Evolutionary conservation across 2,113 vertebrate genomes (phyloP).

Genomic region (Pitta sordida): DNA sequence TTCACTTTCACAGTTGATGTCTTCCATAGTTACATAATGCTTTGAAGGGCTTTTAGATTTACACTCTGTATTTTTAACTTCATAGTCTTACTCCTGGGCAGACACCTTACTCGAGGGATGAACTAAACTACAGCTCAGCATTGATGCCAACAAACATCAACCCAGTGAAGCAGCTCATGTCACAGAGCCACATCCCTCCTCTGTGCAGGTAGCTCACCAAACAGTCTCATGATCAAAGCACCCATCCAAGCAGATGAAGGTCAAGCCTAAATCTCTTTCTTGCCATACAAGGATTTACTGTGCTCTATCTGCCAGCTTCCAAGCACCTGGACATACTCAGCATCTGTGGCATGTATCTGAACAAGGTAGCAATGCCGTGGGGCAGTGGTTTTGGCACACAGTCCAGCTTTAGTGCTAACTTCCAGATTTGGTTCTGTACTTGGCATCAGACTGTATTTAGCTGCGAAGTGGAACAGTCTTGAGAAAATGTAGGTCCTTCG

Average conservation of each 20-base stretch:
- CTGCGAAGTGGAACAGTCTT: not conserved
- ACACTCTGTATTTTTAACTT: not conserved
- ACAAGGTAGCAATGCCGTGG: rapidly evolving
- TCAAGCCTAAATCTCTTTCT: not conserved
- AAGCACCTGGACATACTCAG: not conserved
- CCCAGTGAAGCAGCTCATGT: not conserved
- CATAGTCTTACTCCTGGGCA: not conserved
- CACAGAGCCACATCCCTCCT: not conserved
- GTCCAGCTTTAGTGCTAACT: not conserved
- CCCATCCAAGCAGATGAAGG: not conserved
- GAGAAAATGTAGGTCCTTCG: not conserved
- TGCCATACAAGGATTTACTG: not conserved
- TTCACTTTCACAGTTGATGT: not conserved
- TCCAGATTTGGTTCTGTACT: not conserved
- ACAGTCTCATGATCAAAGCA: not conserved
- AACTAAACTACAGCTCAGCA: not conserved
- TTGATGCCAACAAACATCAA: not conserved
- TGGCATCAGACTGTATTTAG: not conserved
- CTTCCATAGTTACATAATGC: not conserved
- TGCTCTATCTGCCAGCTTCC: not conserved
- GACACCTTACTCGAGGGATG: not conserved
- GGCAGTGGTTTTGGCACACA: not conserved
- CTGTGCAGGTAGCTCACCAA: not conserved
- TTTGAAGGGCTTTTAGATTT: not conserved
- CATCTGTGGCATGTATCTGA: not conserved